phyloP scores from a whole-genome alignment of 1,140 invertebrate species.

The Diorhabda elongata region DNA sequence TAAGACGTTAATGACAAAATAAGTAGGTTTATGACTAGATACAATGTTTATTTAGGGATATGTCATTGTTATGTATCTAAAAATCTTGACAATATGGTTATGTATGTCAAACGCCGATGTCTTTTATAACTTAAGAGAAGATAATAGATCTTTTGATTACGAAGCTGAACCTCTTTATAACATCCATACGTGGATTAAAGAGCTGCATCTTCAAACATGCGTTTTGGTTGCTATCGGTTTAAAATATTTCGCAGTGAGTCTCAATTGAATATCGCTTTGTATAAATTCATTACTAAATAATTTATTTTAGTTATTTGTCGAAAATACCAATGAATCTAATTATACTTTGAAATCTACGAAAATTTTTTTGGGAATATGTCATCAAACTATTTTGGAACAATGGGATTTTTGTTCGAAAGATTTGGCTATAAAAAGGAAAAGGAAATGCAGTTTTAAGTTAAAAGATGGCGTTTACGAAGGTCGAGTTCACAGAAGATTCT shows the following conservation, averaged over 20 bases:
- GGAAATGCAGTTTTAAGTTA: constrained; percentile 28
- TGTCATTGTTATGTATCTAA: constrained; percentile 18
- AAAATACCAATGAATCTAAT: constrained; percentile 10
- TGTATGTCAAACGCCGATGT: constrained; percentile 5
- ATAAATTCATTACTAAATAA: neutral
- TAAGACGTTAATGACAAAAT: neutral
- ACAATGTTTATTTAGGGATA: neutral
- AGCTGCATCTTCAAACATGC: constrained; percentile 29
- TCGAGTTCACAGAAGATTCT: constrained; percentile 33
- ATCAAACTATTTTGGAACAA: constrained; percentile 23
- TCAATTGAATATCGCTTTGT: neutral
- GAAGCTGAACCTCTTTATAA: constrained; percentile 22
- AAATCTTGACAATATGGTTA: constrained; percentile 24
- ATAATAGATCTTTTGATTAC: constrained; percentile 10
- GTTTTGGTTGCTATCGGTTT: constrained; percentile 29
- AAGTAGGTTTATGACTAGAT: neutral
- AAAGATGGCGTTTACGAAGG: constrained; percentile 22
- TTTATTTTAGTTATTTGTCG: constrained; percentile 23
- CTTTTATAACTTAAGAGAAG: constrained; percentile 7
- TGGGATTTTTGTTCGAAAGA: constrained; percentile 30
- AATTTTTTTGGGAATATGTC: constrained; percentile 34
- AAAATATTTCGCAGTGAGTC: constrained; percentile 33
- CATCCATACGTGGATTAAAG: constrained; percentile 25
- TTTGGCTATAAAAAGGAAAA: constrained; percentile 16
- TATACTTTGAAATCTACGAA: constrained; percentile 8